Evolutionary conservation across 2,888 invertebrate genomes (phyloP).

Genomic region (Aporophyla lueneburgensis): DNA sequence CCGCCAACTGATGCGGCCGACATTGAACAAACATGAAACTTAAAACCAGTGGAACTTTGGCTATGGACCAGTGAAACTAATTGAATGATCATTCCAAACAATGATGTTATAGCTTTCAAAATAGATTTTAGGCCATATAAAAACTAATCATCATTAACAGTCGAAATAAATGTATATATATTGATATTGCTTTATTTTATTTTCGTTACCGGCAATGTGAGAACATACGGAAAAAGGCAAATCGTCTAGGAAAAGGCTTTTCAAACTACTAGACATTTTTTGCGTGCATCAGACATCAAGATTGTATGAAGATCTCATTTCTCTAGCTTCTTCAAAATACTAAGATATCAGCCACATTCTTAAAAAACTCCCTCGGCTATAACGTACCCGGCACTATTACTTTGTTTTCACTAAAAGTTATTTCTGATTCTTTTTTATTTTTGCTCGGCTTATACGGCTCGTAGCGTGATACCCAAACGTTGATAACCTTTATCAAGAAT

Average conservation of each 20-base stretch:
- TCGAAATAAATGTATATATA: constrained; percentile 13
- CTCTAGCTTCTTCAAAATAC: background rate
- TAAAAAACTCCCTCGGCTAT: background rate
- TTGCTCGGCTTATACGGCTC: background rate
- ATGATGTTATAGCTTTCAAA: constrained; percentile 16
- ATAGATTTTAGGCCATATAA: constrained; percentile 11
- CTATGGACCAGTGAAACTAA: constrained; percentile 29
- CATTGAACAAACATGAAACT: background rate
- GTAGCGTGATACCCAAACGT: background rate
- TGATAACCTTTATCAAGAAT: background rate
- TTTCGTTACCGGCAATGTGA: background rate
- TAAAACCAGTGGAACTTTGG: constrained; percentile 5
- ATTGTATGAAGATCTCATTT: background rate
- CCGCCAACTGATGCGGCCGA: background rate
- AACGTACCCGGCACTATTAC: too few species aligned
- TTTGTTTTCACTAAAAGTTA: too few species aligned
- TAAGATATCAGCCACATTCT: background rate
- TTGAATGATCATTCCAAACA: constrained; percentile 12
- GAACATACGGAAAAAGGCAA: background rate
- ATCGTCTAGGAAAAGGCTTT: background rate
- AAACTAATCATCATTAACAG: constrained; percentile 18
- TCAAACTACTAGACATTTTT: background rate
- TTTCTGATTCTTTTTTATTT: background rate
- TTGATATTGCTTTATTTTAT: constrained; percentile 13
- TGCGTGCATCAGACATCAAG: background rate